Conservation (phyloP, 2,888 invertebrate genomes). For the Pollenia griseotomentosa region DNA sequence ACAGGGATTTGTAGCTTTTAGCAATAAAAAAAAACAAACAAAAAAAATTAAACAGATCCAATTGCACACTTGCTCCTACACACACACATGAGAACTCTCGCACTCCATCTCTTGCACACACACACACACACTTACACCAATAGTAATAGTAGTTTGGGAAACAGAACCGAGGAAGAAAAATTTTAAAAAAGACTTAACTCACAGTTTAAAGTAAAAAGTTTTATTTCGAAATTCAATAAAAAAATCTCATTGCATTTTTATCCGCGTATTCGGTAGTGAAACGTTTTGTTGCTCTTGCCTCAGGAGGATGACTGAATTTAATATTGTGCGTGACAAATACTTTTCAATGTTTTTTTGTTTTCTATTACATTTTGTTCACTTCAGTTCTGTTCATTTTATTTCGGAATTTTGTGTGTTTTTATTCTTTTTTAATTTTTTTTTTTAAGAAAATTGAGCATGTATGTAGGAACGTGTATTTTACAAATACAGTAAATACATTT, state of each 20-base stretch:
- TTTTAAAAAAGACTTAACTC: slow-evolving; percentile 9
- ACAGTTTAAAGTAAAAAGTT: slow-evolving; percentile 37
- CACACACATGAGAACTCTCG: not conserved
- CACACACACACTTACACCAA: not conserved
- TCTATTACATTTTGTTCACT: slow-evolving; percentile 34
- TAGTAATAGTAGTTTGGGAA: not conserved
- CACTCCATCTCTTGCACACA: not conserved
- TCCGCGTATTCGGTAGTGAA: slow-evolving; percentile 44
- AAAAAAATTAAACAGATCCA: not conserved
- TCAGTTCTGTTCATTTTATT: slow-evolving; percentile 33
- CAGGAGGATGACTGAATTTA: slow-evolving; percentile 71
- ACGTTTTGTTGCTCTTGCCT: slow-evolving; percentile 69
- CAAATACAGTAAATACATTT: slow-evolving; percentile 35
- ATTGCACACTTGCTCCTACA: not conserved
- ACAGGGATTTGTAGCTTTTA: slow-evolving; percentile 53
- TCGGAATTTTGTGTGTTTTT: slow-evolving; percentile 37
- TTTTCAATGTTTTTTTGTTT: slow-evolving; percentile 61
- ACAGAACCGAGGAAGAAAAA: slow-evolving; percentile 17
- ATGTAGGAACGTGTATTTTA: slow-evolving; percentile 5
- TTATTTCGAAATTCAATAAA: slow-evolving; percentile 46
- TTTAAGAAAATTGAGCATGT: slow-evolving; percentile 21
- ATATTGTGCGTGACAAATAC: slow-evolving; percentile 70
- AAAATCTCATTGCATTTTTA: slow-evolving; percentile 18
- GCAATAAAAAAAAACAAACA: slow-evolving; percentile 32
- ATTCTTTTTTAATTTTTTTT: not conserved